phyloP scores from a whole-genome alignment of 2,113 vertebrate genomes.

The Manacus vitellinus region DNA sequence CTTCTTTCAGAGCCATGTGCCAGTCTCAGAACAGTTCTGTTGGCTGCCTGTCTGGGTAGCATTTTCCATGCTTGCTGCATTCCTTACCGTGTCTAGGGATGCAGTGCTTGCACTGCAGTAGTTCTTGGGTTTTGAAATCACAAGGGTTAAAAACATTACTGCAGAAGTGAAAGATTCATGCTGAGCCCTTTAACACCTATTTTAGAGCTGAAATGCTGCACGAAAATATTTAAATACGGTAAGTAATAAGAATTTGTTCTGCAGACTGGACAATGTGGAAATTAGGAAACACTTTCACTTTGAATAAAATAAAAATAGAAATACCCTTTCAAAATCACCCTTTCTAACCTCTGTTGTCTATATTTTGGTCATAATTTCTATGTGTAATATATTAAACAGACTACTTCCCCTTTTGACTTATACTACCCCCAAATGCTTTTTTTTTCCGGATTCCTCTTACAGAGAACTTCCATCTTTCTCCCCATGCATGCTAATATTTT shows the following conservation, averaged over 20 bases:
- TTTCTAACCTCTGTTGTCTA: background rate
- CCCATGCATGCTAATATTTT: background rate
- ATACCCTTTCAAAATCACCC: background rate
- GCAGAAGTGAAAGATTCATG: background rate
- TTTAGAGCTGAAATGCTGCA: background rate
- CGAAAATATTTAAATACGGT: background rate
- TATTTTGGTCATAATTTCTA: background rate
- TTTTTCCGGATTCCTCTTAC: background rate
- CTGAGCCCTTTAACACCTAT: background rate
- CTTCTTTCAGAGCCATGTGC: background rate
- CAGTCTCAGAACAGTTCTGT: background rate
- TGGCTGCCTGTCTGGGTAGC: background rate
- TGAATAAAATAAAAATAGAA: background rate
- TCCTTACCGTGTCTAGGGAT: background rate
- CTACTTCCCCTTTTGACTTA: background rate
- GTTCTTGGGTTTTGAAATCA: background rate
- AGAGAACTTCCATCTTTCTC: background rate
- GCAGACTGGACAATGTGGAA: background rate
- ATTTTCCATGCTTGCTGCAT: background rate
- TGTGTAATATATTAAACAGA: background rate
- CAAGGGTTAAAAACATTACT: background rate
- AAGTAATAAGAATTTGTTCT: background rate
- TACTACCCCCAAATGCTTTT: background rate
- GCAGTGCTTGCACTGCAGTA: background rate
- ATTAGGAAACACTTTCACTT: background rate